These are phyloP conservation scores for Lepisosteus osseus DNA, from an alignment of 2,113 vertebrate genomes.

Conservation along the genomic window DNA sequence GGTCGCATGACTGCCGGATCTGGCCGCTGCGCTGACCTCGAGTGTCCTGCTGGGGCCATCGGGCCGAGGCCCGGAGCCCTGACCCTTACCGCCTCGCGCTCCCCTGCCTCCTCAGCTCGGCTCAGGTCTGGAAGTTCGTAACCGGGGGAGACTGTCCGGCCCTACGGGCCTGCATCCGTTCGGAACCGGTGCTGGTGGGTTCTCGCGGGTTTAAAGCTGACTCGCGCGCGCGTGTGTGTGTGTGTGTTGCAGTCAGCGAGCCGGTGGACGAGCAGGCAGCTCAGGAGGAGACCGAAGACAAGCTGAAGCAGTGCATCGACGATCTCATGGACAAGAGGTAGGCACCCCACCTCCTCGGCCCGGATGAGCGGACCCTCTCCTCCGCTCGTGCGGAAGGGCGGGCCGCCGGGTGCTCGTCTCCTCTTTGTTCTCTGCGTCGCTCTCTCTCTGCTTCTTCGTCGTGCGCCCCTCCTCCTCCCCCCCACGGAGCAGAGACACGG, in stretches of 20 bases:
- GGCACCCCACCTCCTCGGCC: background rate
- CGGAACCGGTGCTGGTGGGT: too few species aligned
- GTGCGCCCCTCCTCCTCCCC: background rate
- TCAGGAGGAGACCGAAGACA: constrained; percentile 84
- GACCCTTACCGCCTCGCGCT: too few species aligned
- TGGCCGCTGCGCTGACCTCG: too few species aligned
- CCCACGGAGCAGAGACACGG: constrained; percentile 55
- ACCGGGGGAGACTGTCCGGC: too few species aligned
- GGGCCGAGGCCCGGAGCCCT: too few species aligned
- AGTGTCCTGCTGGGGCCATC: too few species aligned
- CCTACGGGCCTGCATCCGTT: too few species aligned
- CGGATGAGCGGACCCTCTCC: background rate
- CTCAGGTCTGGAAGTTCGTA: too few species aligned
- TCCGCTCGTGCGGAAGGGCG: background rate
- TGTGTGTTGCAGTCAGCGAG: constrained; percentile 66
- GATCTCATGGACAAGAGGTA: constrained; percentile 89
- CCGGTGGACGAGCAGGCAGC: constrained; percentile 74
- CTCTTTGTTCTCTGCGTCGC: background rate
- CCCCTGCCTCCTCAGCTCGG: too few species aligned
- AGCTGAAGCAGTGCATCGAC: constrained; percentile 87
- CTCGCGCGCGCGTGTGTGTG: background rate
- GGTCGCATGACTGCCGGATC: too few species aligned
- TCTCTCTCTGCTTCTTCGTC: background rate
- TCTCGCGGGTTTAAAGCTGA: too few species aligned
- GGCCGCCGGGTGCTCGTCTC: too few species aligned